Evolutionary conservation across 1,140 invertebrate species (phyloP).

Genomic region (Branchinecta lindahli): DNA sequence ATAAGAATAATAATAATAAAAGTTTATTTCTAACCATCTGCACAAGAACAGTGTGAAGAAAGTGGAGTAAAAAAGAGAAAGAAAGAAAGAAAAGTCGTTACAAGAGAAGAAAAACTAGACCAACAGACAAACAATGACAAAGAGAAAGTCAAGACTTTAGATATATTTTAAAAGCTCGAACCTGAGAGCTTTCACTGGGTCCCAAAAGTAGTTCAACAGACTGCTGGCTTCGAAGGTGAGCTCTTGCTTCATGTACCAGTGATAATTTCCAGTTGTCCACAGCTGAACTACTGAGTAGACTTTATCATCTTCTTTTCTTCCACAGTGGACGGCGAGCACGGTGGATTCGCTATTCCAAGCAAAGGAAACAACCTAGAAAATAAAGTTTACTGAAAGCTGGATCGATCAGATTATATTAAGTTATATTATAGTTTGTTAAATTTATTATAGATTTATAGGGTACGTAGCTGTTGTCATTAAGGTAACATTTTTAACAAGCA

Average conservation of each 20-base stretch:
- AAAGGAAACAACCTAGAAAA: constrained; percentile 41
- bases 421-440: too few species aligned
- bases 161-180: not conserved
- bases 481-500: too few species aligned
- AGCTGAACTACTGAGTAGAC: constrained; percentile 42
- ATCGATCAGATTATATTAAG: not conserved
- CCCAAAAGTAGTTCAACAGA: constrained; percentile 44
- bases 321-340: constrained; percentile 44
- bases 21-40: too few species aligned
- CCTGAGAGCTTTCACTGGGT: constrained; percentile 38
- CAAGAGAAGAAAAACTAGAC: too few species aligned
- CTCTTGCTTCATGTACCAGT: constrained; percentile 76
- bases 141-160: too few species aligned
- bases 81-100: too few species aligned
- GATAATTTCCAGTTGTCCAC: constrained; percentile 68
- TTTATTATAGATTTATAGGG: too few species aligned
- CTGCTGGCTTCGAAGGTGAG: constrained; percentile 37
- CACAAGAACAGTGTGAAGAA: too few species aligned
- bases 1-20: too few species aligned
- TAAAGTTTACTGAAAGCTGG: constrained; percentile 18
- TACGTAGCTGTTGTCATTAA: too few species aligned
- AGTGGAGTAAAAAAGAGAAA: too few species aligned
- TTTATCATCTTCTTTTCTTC: constrained; percentile 20
- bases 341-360: constrained; percentile 64
- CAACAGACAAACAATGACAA: too few species aligned